Percentiles rank a stretch among this genome's conserved stretches.
Conservation (phyloP, 2,888 invertebrate species). For the Steinernema hermaphroditum region DNA sequence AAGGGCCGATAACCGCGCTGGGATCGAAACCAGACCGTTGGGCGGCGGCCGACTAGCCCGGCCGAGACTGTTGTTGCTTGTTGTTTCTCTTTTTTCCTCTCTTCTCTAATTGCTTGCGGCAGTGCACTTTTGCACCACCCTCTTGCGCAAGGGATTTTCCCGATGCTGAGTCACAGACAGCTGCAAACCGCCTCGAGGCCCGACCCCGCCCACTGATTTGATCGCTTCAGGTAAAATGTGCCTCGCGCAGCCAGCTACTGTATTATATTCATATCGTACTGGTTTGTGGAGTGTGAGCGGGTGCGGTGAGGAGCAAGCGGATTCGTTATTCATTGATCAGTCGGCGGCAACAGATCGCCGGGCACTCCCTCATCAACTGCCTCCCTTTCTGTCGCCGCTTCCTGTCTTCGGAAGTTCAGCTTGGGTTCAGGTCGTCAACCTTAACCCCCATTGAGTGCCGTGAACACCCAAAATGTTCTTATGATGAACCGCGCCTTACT, state of each 20-base stretch:
- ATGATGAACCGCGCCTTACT: slow-evolving; percentile 18
- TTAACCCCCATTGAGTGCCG: not conserved
- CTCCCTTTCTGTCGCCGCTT: not conserved
- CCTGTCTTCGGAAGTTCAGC: not conserved
- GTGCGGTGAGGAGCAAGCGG: slow-evolving; percentile 24
- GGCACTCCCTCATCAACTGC: not conserved
- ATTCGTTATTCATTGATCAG: slow-evolving; percentile 10
- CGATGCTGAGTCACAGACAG: slow-evolving; percentile 9
- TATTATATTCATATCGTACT: slow-evolving; percentile 30
- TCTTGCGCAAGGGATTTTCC: slow-evolving; percentile 22
- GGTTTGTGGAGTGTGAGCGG: slow-evolving; percentile 29
- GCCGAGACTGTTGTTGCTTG: not conserved
- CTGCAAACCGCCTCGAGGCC: slow-evolving; percentile 24
- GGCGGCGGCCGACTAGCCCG: not conserved
- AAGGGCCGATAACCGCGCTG: not conserved
- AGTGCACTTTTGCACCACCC: slow-evolving; percentile 25
- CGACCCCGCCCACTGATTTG: slow-evolving; percentile 20
- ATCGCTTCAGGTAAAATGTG: slow-evolving; percentile 30
- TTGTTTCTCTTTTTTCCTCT: not conserved
- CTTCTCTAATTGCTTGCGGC: not conserved
- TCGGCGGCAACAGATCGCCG: not conserved
- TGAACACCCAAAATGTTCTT: slow-evolving; percentile 8
- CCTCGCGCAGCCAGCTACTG: slow-evolving; percentile 29
- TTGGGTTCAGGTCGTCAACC: not conserved
- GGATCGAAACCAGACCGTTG: not conserved